Conservation (phyloP, 2,797 vertebrate genomes). For the Ptychobarbus kaznakovi region DNA sequence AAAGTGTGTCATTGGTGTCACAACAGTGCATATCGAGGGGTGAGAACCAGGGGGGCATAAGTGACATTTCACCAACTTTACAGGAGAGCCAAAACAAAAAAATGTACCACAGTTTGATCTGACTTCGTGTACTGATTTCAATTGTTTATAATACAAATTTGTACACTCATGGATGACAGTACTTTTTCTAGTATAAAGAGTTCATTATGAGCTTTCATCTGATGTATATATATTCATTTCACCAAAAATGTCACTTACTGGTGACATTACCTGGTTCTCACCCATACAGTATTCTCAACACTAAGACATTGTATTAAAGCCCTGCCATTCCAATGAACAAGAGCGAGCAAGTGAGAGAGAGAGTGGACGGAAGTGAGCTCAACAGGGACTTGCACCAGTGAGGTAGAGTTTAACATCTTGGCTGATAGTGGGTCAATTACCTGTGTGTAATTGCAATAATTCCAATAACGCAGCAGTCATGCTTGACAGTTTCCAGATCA, state of each 20-base stretch:
- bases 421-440: slow-evolving; percentile 83
- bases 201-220: no score
- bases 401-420: slow-evolving; percentile 80
- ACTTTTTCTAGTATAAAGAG: no score
- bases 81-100: no score
- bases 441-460: slow-evolving; percentile 84
- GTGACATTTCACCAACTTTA: no score
- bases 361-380: slow-evolving; percentile 72
- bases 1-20: neutral
- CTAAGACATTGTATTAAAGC: neutral
- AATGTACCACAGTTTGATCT: no score
- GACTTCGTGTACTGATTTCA: no score
- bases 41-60: no score
- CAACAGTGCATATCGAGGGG: neutral
- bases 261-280: no score
- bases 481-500: slow-evolving; percentile 83
- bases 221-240: no score
- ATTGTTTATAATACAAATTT: no score
- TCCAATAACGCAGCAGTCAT: slow-evolving; percentile 81
- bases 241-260: no score
- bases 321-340: neutral
- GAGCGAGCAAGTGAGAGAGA: neutral
- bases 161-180: no score
- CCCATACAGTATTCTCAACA: neutral
- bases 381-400: slow-evolving; percentile 72